phyloP scores from a whole-genome alignment of 2,113 vertebrate species.

The Podiceps cristatus region DNA sequence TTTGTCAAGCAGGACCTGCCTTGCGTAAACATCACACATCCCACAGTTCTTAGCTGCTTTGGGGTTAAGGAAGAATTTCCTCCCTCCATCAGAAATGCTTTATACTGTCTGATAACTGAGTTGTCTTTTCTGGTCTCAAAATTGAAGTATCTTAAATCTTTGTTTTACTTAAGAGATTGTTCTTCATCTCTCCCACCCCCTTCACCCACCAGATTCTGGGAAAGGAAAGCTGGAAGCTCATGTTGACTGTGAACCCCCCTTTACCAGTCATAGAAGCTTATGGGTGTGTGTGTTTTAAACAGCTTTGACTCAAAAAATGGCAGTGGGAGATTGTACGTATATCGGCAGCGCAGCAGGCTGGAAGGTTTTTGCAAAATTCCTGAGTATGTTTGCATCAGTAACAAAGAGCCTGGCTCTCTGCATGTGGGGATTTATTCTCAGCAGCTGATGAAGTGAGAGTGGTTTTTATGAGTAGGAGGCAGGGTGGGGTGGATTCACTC shows the following conservation, averaged over 20 bases:
- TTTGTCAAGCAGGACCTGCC: too few species aligned
- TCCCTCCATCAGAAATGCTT: background rate
- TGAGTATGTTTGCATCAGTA: background rate
- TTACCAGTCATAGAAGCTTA: background rate
- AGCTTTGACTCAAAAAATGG: background rate
- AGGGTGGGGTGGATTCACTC: background rate
- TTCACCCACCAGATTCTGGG: background rate
- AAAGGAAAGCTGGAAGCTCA: background rate
- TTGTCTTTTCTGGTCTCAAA: background rate
- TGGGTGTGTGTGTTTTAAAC: background rate
- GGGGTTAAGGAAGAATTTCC: background rate
- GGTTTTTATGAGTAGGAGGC: background rate
- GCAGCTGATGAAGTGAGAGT: background rate
- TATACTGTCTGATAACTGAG: background rate
- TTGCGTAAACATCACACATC: too few species aligned
- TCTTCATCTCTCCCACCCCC: background rate
- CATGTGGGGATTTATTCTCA: background rate
- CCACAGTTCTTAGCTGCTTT: background rate
- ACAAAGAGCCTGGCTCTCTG: background rate
- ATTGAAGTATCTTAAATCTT: background rate
- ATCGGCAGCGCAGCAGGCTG: background rate
- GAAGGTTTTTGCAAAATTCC: background rate
- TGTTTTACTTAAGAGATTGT: background rate
- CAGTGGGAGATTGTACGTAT: background rate
- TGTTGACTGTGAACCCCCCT: background rate